A percentile compares a stretch with the other conserved stretches of the same genome.
These are phyloP conservation scores for Orussus abietinus DNA, from an alignment of 1,140 invertebrate species.

Conservation along the genomic window DNA sequence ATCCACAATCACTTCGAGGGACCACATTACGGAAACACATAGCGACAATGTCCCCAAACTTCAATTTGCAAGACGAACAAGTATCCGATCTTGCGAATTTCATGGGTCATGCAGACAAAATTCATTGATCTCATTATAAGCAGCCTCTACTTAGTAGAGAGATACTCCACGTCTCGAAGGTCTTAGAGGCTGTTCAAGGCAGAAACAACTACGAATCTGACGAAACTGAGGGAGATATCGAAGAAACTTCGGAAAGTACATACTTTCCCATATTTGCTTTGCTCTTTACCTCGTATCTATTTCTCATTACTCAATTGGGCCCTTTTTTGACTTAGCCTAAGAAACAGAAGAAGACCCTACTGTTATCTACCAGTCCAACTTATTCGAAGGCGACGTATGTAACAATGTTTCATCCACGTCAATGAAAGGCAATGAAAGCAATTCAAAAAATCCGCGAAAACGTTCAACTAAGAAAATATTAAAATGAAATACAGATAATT, in stretches of 20 bases:
- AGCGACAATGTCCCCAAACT: slow-evolving; percentile 12
- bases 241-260: neutral
- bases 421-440: neutral
- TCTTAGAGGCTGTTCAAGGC: slow-evolving; percentile 11
- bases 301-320: no score
- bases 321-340: no score
- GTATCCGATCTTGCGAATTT: slow-evolving; percentile 13
- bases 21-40: slow-evolving; percentile 20
- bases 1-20: slow-evolving; percentile 9
- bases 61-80: slow-evolving; percentile 11
- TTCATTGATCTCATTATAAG: slow-evolving; percentile 17
- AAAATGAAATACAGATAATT: no score
- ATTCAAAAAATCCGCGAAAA: no score
- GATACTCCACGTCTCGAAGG: slow-evolving; percentile 11
- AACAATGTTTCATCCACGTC: neutral
- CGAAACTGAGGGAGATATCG: neutral
- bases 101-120: slow-evolving; percentile 21
- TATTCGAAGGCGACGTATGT: no score
- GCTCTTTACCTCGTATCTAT: no score
- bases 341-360: slow-evolving; percentile 17
- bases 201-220: neutral
- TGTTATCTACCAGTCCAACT: slow-evolving; percentile 20
- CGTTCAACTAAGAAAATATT: no score
- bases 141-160: slow-evolving; percentile 11
- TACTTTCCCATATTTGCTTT: no score